phyloP scores from a whole-genome alignment of 2,113 vertebrate genomes.

The Alligator sinensis region DNA sequence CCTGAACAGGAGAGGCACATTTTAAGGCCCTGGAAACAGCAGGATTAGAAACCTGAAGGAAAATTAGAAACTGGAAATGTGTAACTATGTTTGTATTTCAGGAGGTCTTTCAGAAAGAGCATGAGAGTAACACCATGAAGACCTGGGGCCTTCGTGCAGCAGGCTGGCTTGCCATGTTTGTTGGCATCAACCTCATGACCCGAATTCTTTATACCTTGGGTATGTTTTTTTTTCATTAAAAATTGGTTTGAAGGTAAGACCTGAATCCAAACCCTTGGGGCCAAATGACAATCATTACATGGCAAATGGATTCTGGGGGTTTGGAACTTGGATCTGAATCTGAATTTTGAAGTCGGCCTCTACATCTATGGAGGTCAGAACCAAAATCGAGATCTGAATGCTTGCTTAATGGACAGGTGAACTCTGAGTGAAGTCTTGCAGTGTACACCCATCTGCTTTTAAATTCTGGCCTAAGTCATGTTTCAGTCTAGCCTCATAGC shows the following conservation, averaged over 20 bases:
- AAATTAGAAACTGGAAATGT: background rate
- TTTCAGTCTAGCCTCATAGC: background rate
- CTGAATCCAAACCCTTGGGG: too few species aligned
- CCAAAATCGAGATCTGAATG: background rate
- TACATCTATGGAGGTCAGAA: background rate
- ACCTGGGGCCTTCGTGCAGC: constrained; percentile 92
- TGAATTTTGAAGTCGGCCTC: background rate
- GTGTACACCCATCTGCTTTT: background rate
- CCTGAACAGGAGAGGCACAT: background rate
- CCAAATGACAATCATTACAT: background rate
- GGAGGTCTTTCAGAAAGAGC: constrained; percentile 92
- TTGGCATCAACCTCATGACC: constrained; percentile 90
- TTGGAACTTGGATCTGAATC: background rate
- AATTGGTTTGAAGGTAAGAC: too few species aligned
- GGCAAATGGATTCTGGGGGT: background rate
- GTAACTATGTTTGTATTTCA: constrained; percentile 56
- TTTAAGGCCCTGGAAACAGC: background rate
- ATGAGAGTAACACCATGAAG: constrained; percentile 87
- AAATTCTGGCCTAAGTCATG: background rate
- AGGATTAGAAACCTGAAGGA: background rate
- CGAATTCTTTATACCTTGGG: constrained; percentile 92
- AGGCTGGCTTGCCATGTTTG: constrained; percentile 94
- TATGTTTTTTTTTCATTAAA: constrained; percentile 62
- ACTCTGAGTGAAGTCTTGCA: background rate
- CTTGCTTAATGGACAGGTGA: background rate